Conservation (phyloP, 2,797 vertebrate species). For the Schizopygopsis malacanthus region DNA sequence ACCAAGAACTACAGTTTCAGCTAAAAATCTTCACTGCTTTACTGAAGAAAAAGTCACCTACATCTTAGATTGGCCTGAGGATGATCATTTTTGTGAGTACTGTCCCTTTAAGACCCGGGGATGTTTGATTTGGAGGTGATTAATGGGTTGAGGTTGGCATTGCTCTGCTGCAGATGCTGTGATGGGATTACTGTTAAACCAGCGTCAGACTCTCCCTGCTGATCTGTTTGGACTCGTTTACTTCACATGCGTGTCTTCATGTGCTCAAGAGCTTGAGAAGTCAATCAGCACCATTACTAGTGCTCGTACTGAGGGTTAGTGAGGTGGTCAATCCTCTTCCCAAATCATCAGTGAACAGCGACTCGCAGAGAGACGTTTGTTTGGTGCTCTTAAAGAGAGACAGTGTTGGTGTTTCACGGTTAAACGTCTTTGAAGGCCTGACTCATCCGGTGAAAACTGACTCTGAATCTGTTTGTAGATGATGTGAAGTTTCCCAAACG, state of each 20-base stretch:
- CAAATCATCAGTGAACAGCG: neutral
- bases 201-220: neutral
- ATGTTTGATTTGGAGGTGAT: neutral
- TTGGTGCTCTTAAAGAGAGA: neutral
- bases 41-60: too few relatives aligned
- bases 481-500: neutral
- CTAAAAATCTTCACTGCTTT: too few relatives aligned
- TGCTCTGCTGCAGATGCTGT: neutral
- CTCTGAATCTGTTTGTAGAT: neutral
- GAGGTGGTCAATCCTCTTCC: neutral
- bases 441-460: neutral
- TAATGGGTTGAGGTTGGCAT: constrained; percentile 5
- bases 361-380: neutral
- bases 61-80: neutral
- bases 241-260: neutral
- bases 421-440: neutral
- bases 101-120: neutral
- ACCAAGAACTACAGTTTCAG: too few relatives aligned
- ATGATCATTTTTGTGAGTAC: neutral
- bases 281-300: too few relatives aligned
- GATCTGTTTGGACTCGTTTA: neutral
- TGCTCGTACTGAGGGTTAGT: neutral
- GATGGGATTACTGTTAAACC: constrained; percentile 27
- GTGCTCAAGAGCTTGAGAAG: neutral
- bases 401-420: neutral